These are phyloP conservation scores for Thrips palmi DNA, from an alignment of 1,140 invertebrate genomes.

Conservation along the genomic window DNA sequence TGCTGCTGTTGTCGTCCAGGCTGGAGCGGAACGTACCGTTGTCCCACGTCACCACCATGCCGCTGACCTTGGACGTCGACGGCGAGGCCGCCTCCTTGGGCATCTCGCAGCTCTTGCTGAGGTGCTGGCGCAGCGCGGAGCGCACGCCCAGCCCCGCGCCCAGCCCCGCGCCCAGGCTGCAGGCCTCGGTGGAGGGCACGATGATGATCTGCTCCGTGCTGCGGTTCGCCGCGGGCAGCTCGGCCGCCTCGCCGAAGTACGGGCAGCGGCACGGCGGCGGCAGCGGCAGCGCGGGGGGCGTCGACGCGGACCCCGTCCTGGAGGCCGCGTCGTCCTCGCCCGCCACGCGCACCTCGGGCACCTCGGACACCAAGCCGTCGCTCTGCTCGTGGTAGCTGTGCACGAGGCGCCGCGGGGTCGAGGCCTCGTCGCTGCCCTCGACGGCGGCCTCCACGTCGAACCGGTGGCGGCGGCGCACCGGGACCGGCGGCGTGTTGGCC, in stretches of 20 bases:
- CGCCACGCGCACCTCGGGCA: not conserved
- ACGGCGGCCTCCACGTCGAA: constrained; percentile 5
- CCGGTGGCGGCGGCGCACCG: not conserved
- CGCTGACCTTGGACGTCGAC: constrained; percentile 7
- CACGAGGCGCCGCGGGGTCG: not conserved
- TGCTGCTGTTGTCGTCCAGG: constrained; percentile 10
- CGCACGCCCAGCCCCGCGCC: too few species aligned
- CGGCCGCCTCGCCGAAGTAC: constrained; percentile 43
- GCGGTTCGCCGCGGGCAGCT: constrained; percentile 7
- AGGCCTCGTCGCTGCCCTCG: constrained; percentile 8
- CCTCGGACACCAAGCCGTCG: not conserved
- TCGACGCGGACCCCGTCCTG: constrained; percentile 1
- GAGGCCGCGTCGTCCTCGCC: not conserved
- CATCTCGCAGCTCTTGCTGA: not conserved
- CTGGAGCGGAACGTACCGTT: constrained; percentile 7
- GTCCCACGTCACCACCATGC: constrained; percentile 14
- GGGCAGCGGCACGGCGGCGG: constrained; percentile 58
- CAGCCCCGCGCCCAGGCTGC: constrained; percentile 5
- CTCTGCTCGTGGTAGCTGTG: constrained; percentile 9
- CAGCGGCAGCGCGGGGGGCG: constrained; percentile 26
- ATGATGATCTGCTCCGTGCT: constrained; percentile 15
- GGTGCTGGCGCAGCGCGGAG: not conserved
- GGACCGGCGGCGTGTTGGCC: not conserved
- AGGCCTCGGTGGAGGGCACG: constrained; percentile 10
- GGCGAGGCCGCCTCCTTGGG: not conserved